Percentiles rank a stretch among this genome's conserved stretches.
These are phyloP conservation scores for Nymphalis urticae DNA, from an alignment of 2,888 invertebrate genomes.

Conservation along the genomic window DNA sequence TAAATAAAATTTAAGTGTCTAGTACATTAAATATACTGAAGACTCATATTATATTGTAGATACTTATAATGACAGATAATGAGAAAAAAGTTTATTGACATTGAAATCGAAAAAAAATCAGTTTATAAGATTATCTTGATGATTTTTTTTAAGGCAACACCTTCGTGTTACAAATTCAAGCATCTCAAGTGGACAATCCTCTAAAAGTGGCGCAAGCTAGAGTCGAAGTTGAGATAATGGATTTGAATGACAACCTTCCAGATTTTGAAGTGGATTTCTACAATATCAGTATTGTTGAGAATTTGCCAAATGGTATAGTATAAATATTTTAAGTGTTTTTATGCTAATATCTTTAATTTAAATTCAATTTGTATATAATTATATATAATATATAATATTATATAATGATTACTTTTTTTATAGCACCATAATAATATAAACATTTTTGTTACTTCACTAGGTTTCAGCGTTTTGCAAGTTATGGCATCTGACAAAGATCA, in stretches of 20 bases:
- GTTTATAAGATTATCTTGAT: not conserved
- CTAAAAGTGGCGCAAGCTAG: constrained; percentile 87
- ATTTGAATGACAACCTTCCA: constrained; percentile 92
- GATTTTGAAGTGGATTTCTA: constrained; percentile 94
- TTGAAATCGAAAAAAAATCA: too few species aligned
- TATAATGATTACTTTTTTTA: too few species aligned
- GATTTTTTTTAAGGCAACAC: constrained; percentile 79
- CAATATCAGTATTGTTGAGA: constrained; percentile 95
- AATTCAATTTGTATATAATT: not conserved
- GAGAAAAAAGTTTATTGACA: too few species aligned
- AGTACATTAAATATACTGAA: too few species aligned
- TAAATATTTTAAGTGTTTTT: constrained; percentile 12
- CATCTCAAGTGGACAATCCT: constrained; percentile 89
- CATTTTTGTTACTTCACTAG: constrained; percentile 44
- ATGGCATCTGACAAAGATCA: constrained; percentile 91
- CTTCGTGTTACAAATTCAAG: constrained; percentile 89
- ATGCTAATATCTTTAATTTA: not conserved
- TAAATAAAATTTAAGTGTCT: too few species aligned
- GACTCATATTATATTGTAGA: too few species aligned
- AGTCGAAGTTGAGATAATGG: constrained; percentile 87
- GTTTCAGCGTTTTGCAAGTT: constrained; percentile 82
- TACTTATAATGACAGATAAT: too few species aligned
- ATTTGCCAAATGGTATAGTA: constrained; percentile 93
- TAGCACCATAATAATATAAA: too few species aligned
- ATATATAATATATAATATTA: too few species aligned